Conservation (phyloP, 2,888 invertebrate species). For the Cataglyphis altisquamis region DNA sequence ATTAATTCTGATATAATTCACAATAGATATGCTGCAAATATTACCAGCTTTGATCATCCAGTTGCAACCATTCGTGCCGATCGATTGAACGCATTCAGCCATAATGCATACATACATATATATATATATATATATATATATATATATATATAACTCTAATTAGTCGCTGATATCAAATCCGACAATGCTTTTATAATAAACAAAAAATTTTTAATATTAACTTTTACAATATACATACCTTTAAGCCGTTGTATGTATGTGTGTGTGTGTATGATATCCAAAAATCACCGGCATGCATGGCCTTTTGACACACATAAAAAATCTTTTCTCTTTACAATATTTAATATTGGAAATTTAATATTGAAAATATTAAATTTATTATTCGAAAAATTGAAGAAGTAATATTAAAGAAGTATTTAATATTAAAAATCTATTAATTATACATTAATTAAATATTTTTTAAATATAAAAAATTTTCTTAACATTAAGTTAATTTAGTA, state of each 20-base stretch:
- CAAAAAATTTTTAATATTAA: slow-evolving; percentile 3
- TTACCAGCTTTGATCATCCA: slow-evolving; percentile 40
- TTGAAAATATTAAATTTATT: not conserved
- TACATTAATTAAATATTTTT: not conserved
- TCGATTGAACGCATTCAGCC: slow-evolving; percentile 57
- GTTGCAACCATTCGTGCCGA: slow-evolving; percentile 35
- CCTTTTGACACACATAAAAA: not conserved
- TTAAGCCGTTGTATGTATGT: not conserved
- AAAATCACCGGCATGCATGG: not conserved
- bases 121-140: slow-evolving; percentile 49
- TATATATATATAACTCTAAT: slow-evolving; percentile 53
- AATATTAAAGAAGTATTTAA: not conserved
- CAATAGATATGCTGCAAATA: slow-evolving; percentile 40
- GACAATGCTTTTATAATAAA: not conserved
- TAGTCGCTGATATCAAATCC: slow-evolving; percentile 18
- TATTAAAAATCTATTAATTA: not conserved
- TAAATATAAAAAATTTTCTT: not conserved
- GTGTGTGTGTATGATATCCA: not conserved
- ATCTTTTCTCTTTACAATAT: not conserved
- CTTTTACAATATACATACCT: not conserved
- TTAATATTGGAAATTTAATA: not conserved
- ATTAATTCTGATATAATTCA: slow-evolving; percentile 41
- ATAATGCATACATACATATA: slow-evolving; percentile 54
- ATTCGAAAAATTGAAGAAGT: too few species aligned
- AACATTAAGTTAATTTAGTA: not conserved